These are phyloP conservation scores for Chaetodon auriga DNA, from an alignment of 2,113 vertebrate genomes.

Conservation along the genomic window DNA sequence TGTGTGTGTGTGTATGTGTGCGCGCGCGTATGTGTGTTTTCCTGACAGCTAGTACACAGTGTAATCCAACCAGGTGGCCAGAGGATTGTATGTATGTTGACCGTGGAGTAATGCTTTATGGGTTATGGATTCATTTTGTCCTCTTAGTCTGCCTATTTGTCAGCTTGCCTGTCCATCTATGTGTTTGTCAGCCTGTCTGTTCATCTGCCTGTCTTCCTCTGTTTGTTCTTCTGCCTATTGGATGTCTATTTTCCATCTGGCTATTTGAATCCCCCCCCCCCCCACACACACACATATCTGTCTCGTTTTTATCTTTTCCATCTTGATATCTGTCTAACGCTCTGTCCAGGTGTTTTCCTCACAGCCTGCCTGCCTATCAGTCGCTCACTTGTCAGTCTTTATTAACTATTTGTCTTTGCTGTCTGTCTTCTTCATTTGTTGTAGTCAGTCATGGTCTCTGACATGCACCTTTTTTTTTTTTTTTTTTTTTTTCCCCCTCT, in stretches of 20 bases:
- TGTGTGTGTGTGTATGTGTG: slow-evolving; percentile 8
- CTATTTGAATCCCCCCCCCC: slow-evolving; percentile 26
- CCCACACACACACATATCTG: no score
- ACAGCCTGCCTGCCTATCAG: slow-evolving; percentile 9
- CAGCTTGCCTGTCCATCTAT: slow-evolving; percentile 53
- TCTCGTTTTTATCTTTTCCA: slow-evolving; percentile 36
- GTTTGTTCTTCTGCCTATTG: slow-evolving; percentile 53
- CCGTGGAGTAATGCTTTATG: slow-evolving; percentile 55
- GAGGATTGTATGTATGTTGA: slow-evolving; percentile 75
- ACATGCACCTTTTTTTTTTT: slow-evolving; percentile 32
- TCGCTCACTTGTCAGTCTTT: slow-evolving; percentile 51
- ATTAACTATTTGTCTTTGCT: slow-evolving; percentile 53
- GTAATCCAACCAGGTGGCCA: slow-evolving; percentile 72
- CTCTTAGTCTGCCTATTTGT: slow-evolving; percentile 63
- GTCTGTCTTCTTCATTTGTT: slow-evolving; percentile 49
- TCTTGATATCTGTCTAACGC: slow-evolving; percentile 44
- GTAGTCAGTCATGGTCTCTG: slow-evolving; percentile 44
- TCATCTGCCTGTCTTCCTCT: slow-evolving; percentile 53
- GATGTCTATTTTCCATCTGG: slow-evolving; percentile 61
- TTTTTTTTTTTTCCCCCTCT: background rate
- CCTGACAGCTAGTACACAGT: slow-evolving; percentile 41
- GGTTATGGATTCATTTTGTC: slow-evolving; percentile 72
- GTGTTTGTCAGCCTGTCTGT: slow-evolving; percentile 54
- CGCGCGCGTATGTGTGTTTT: background rate
- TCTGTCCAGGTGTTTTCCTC: slow-evolving; percentile 37